Base-by-base conservation (phyloP, 2,888 invertebrate species). In the Drosophila subquinaria region DNA sequence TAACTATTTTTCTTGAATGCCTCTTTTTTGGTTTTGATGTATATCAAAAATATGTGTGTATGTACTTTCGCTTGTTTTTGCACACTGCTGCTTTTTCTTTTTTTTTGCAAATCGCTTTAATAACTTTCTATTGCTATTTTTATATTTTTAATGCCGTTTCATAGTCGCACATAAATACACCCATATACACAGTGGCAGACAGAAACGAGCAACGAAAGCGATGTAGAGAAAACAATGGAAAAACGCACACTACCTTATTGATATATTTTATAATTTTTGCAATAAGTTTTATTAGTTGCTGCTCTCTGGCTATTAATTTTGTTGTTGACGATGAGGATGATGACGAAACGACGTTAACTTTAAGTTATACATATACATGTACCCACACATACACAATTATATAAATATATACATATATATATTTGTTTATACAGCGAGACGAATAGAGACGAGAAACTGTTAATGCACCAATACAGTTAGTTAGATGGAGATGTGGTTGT, bases 51-150 rank as follows among this genome's bases (percentile, higher is more conserved):
- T 38, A 40, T 56, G 63, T 59, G 62, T 74, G 62, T 68, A 69
- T 79, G 72, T 70, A 53, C 59, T 62, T 62, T 81, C 57, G 60
- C 67, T 64, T 68, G 73, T 53, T 48, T 78, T 79, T 69, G 69
- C 59, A 62, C 64, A 69, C 65, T 68, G 65, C 55, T 69, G 70
- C 51, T 74, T 74, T 69, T 51, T 66, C 63, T 73, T 72, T 51
- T 60, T 77, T 71, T 76, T 81, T 42, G 82, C 74, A 76, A 76
- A 82, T 56, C 56, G 76, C 72, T 88, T 84, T 86, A 90, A 88
- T 88, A 84, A 90, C 90, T 84, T 84, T 84, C 89, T 90, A 90
- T 88, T 88, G 87, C 87, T 84, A 88, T 88, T 90, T 84, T 73
- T 84, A 88, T 80, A 88, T 67, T 76, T 63, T 69, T 56, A 67